phyloP scores from a whole-genome alignment of 2,888 invertebrate species.

The Hyposoter dolosus region DNA sequence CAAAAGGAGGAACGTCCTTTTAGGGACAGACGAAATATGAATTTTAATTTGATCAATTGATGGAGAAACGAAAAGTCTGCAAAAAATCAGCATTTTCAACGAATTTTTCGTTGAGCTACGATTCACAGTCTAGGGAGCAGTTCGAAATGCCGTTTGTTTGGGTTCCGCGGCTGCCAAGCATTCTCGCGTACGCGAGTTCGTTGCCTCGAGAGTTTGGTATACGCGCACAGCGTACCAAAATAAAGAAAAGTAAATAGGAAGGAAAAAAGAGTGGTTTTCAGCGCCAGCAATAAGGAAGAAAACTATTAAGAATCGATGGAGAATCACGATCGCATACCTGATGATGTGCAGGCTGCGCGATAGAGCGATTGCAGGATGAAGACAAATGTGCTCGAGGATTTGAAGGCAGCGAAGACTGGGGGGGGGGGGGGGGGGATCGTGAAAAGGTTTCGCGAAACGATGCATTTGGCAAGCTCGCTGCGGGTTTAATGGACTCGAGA shows the following conservation, averaged over 20 bases:
- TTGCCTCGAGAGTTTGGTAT: not conserved
- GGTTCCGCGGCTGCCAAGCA: not conserved
- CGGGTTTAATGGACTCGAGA: conserved; percentile 21
- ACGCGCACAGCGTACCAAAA: not conserved
- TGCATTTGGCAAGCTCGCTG: not conserved
- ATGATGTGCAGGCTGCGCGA: no score
- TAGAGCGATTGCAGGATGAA: no score
- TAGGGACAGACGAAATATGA: no score
- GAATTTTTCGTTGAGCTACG: no score
- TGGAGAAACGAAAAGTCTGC: no score
- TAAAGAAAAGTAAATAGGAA: not conserved
- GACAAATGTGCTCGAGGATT: no score
- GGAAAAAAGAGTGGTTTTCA: not conserved
- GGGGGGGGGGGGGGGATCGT: not conserved
- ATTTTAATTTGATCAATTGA: no score
- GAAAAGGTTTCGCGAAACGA: not conserved
- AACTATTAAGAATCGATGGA: not conserved
- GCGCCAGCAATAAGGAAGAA: not conserved
- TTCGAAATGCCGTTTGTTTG: not conserved
- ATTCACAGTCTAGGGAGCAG: not conserved
- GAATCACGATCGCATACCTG: no score
- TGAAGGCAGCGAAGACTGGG: no score
- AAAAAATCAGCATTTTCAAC: no score
- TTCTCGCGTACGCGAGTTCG: not conserved
- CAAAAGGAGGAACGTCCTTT: no score